These are phyloP conservation scores for Anomalospiza imberbis DNA, from an alignment of 2,797 vertebrate species.

Conservation along the genomic window DNA sequence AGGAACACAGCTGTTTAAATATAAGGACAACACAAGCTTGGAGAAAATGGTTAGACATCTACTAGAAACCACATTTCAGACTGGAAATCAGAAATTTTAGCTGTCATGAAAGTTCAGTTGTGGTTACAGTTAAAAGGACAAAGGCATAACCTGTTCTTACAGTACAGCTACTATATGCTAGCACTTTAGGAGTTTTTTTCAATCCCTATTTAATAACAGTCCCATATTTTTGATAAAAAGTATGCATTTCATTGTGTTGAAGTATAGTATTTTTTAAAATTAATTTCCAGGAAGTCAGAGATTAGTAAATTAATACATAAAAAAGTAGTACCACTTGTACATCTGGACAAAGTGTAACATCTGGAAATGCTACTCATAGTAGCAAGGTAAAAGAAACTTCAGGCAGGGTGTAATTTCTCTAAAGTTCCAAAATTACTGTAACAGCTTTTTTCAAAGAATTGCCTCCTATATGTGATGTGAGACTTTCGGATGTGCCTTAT, in stretches of 20 bases:
- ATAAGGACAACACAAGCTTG: not conserved
- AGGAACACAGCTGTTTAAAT: not conserved
- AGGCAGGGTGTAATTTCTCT: not conserved
- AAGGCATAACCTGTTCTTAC: not conserved
- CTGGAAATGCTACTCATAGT: not conserved
- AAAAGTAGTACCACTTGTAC: not conserved
- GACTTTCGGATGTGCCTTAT: not conserved
- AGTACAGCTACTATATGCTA: not conserved
- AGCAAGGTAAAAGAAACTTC: not conserved
- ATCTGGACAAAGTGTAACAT: not conserved
- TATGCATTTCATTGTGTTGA: not conserved
- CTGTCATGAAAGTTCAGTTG: not conserved
- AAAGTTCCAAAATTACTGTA: not conserved
- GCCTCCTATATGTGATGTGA: not conserved
- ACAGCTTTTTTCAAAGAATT: not conserved
- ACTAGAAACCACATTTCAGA: not conserved
- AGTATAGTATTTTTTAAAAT: rapidly evolving
- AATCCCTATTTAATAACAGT: not conserved
- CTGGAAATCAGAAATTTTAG: not conserved
- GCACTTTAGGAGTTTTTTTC: not conserved
- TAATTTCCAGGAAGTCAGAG: not conserved
- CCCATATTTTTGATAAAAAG: not conserved
- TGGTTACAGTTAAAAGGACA: not conserved
- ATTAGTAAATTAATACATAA: not conserved
- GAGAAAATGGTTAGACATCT: not conserved